Percentiles rank a stretch among this genome's conserved stretches.
Evolutionary conservation across 2,797 vertebrate species (phyloP).

Genomic region (Acrossocheilus wenchowensis): DNA sequence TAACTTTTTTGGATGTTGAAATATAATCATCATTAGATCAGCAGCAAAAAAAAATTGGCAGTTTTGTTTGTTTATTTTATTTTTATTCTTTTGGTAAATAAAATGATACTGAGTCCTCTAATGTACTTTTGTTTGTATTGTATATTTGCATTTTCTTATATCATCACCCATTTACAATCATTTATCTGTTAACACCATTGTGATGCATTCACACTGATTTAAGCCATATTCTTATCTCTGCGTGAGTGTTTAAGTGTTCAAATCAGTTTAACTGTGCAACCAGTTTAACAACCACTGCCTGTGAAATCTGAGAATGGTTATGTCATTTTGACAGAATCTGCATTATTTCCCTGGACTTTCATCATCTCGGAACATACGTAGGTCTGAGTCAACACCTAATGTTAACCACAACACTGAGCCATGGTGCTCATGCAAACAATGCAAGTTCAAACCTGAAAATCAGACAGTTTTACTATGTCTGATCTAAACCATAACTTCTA

Average conservation of each 20-base stretch:
- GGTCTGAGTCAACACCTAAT: not conserved
- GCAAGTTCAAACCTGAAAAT: not conserved
- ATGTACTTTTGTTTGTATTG: not conserved
- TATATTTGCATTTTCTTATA: not conserved
- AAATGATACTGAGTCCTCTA: not conserved
- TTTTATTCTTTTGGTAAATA: too few species aligned
- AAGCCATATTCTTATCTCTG: not conserved
- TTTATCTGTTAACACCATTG: not conserved
- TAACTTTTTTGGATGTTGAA: not conserved
- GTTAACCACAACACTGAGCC: not conserved
- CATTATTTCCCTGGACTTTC: not conserved
- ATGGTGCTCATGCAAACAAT: not conserved
- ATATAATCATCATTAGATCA: not conserved
- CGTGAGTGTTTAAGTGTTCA: not conserved
- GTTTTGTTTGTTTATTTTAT: too few species aligned
- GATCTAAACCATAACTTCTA: not conserved
- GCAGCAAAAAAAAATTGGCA: not conserved
- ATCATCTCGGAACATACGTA: not conserved
- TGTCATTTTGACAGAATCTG: not conserved
- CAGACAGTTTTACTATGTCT: not conserved
- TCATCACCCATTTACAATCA: not conserved
- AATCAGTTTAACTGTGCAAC: not conserved
- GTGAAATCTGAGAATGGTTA: not conserved
- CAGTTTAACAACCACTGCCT: not conserved
- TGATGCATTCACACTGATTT: not conserved